Evolutionary conservation across 2,888 invertebrate genomes (phyloP).

Genomic region (Caenorhabditis sulstoni): DNA sequence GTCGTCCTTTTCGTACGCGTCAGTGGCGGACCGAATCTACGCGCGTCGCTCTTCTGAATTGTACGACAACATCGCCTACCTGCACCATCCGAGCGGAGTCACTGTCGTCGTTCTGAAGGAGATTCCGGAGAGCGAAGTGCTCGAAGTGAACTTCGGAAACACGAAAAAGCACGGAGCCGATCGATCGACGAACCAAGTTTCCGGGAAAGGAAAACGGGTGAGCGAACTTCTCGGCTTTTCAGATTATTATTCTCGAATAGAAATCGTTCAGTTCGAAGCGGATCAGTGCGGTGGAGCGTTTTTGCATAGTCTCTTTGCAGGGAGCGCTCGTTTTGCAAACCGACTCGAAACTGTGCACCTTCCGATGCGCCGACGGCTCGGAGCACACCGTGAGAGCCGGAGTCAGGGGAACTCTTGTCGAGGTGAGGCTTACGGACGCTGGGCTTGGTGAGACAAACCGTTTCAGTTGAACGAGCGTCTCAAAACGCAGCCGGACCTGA

Average conservation of each 20-base stretch:
- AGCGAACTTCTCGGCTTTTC: no score
- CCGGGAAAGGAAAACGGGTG: constrained; percentile 70
- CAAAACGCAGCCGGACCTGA: constrained; percentile 65
- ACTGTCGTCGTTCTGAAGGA: constrained; percentile 66
- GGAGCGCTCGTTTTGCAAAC: constrained; percentile 68
- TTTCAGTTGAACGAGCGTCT: constrained; percentile 67
- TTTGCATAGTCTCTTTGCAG: no score
- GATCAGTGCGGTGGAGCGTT: no score
- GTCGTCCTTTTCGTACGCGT: constrained; percentile 55
- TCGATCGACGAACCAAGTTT: constrained; percentile 62
- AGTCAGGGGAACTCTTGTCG: constrained; percentile 65
- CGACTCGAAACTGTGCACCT: constrained; percentile 68
- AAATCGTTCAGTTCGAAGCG: no score
- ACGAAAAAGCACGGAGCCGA: constrained; percentile 66
- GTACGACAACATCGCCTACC: constrained; percentile 63
- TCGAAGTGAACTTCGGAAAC: constrained; percentile 66
- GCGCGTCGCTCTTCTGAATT: constrained; percentile 54
- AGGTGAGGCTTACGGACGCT: constrained; percentile 43
- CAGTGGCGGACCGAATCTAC: constrained; percentile 67
- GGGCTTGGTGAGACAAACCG: background rate
- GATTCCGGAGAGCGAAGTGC: constrained; percentile 61
- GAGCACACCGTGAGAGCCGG: constrained; percentile 67
- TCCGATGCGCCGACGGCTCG: constrained; percentile 64
- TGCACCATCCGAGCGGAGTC: constrained; percentile 73
- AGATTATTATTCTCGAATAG: no score